Evolutionary conservation across 2,888 invertebrate genomes (phyloP), one percentile per base, ranked within the genome.

Genomic region (Tribolium freemani): DNA sequence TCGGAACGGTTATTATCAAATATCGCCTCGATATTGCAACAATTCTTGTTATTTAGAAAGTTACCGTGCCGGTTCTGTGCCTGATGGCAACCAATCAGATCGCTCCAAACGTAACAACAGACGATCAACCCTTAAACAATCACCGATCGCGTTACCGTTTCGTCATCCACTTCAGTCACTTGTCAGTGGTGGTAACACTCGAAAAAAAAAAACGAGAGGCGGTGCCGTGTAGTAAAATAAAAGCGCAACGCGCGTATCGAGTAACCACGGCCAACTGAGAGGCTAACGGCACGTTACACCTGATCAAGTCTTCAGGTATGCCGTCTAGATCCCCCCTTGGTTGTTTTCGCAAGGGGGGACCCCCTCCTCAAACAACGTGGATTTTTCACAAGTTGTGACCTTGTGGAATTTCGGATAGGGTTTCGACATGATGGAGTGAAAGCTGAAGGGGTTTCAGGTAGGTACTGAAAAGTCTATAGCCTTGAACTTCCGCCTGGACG

Each of bases 231-330:
- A 53, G 3, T 26, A 4, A 10, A 26, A 53, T 9, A 21, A 48
- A 54, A 30, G 56, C 30, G 38, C 9, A 64, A 13, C 38, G 51
- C 58, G 45, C 66, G 53, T 50, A 51, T 58, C 44, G 30, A 30
- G 16, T 13, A 20, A 53, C 60, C 58, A 38, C 30, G 11, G 50
- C 20, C 58, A 58, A 64, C 54, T 64, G 63, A 72, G 72, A 72
- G 68, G 69, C 69, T 72, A 72, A 72, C 72, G 72, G 72, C 69
- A 72, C 72, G 72, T 72, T 58, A 72, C 72, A 72, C 72, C 72
- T 72, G 72, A 72, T 72, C 72, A 72, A 72, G 72, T 72, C 72
- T 68, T 67, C 56, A 21, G 61, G 56, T 54, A 64, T 66, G 71
- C 56, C 51, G 58, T 60, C 5, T 13, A 38, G 38, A 11, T 45